Evolutionary conservation across 2,888 invertebrate species (phyloP).

Genomic region (Xestobium rufovillosum): DNA sequence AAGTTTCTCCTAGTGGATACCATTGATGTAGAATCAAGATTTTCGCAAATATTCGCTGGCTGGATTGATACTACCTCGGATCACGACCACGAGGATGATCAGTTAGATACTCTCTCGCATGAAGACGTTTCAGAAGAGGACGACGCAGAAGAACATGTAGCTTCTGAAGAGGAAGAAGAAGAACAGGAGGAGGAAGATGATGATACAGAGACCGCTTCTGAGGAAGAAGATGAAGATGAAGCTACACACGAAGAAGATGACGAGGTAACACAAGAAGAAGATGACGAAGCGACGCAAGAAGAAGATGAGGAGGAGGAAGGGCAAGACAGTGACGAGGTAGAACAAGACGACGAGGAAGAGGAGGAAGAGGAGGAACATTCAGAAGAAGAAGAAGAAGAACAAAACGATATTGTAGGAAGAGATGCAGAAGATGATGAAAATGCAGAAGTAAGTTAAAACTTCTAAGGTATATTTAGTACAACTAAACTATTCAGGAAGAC

Average conservation of each 20-base stretch:
- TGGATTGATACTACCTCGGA: slow-evolving; percentile 61
- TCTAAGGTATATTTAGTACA: too few relatives aligned
- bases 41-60: slow-evolving; percentile 68
- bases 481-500: slow-evolving; percentile 38
- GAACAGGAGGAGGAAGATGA: slow-evolving; percentile 32
- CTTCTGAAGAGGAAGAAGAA: slow-evolving; percentile 27
- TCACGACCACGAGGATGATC: slow-evolving; percentile 35
- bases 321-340: slow-evolving; percentile 19
- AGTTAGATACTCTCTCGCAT: slow-evolving; percentile 23
- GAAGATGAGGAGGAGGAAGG: slow-evolving; percentile 29
- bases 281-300: slow-evolving; percentile 24
- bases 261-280: slow-evolving; percentile 27
- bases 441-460: slow-evolving; percentile 13
- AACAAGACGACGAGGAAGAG: slow-evolving; percentile 31
- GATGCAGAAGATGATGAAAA: slow-evolving; percentile 21
- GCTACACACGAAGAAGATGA: slow-evolving; percentile 25
- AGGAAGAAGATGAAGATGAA: slow-evolving; percentile 25
- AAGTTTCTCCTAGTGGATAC: slow-evolving; percentile 47
- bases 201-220: slow-evolving; percentile 28
- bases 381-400: slow-evolving; percentile 35
- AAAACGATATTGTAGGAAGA: slow-evolving; percentile 16
- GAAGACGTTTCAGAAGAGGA: slow-evolving; percentile 50
- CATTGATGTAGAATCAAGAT: slow-evolving; percentile 57
- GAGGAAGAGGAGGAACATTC: slow-evolving; percentile 32
- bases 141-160: slow-evolving; percentile 39